A percentile compares a stretch with the other conserved stretches of the same genome.
Conservation (phyloP, 2,888 invertebrate species). For the Philereme vetulata region DNA sequence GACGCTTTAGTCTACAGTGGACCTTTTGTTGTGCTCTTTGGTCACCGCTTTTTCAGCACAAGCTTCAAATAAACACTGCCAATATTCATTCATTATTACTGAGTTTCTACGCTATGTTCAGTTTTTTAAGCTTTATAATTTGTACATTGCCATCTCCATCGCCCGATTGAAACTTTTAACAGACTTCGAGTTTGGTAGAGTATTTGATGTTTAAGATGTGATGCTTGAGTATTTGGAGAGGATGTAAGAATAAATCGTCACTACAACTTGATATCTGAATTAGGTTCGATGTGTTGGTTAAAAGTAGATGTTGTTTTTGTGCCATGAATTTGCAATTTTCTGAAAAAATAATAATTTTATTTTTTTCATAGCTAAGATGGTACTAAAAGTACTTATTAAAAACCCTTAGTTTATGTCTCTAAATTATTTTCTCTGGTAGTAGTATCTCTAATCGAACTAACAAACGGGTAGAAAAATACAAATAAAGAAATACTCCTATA, state of each 20-base stretch:
- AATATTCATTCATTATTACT: slow-evolving; percentile 66
- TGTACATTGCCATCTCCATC: slow-evolving; percentile 9
- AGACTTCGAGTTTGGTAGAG: not conserved
- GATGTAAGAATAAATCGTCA: not conserved
- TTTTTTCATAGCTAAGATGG: too few species aligned
- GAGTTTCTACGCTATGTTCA: slow-evolving; percentile 22
- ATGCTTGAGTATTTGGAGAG: not conserved
- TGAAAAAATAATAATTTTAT: too few species aligned
- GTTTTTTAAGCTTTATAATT: slow-evolving; percentile 10
- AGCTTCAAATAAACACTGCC: slow-evolving; percentile 60
- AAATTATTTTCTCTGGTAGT: too few species aligned
- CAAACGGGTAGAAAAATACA: too few species aligned
- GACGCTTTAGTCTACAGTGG: slow-evolving; percentile 25
- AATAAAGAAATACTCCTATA: too few species aligned
- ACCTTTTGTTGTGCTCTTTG: slow-evolving; percentile 38
- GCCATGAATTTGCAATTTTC: too few species aligned
- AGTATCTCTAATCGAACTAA: too few species aligned
- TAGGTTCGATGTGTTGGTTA: not conserved
- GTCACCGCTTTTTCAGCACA: slow-evolving; percentile 36
- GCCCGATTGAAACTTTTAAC: not conserved
- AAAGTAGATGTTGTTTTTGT: not conserved
- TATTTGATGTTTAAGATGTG: not conserved
- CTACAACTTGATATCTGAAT: not conserved
- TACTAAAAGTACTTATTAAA: too few species aligned
- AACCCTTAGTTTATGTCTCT: too few species aligned